Percentiles rank a stretch among this genome's conserved stretches.
Conservation (phyloP, 1,140 invertebrate genomes). For the Dryas iulia region DNA sequence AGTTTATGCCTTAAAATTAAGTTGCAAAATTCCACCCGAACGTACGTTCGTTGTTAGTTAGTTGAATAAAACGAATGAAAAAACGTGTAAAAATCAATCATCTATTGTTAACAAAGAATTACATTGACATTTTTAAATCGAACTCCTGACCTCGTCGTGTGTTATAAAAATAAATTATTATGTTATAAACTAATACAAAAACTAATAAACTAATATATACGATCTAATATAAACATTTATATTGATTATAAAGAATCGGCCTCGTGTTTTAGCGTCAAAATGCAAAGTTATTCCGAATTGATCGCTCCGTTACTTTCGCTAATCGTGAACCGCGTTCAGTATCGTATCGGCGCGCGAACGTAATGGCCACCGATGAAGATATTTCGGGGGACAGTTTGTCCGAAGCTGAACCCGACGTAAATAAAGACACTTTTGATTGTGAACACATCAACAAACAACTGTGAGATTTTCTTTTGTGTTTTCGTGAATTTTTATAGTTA, state of each 20-base stretch:
- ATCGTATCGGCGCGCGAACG: constrained; percentile 31
- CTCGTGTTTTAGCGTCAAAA: not conserved
- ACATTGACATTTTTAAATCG: not conserved
- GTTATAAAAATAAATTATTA: not conserved
- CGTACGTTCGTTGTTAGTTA: too few relatives aligned
- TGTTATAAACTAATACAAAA: not conserved
- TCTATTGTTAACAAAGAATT: not conserved
- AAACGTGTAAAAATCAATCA: not conserved
- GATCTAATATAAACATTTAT: constrained; percentile 1
- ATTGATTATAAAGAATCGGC: not conserved
- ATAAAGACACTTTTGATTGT: not conserved
- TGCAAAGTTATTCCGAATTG: constrained; percentile 27
- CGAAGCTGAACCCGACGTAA: constrained; percentile 1
- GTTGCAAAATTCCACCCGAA: too few relatives aligned
- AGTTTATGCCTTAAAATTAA: too few relatives aligned
- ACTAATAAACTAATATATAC: not conserved
- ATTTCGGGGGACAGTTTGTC: constrained; percentile 34
- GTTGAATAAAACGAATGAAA: too few relatives aligned
- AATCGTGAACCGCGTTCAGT: constrained; percentile 27
- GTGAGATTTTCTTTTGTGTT: constrained; percentile 9
- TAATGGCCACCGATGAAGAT: constrained; percentile 27
- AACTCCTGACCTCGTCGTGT: not conserved
- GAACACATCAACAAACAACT: constrained; percentile 20
- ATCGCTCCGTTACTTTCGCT: constrained; percentile 38
- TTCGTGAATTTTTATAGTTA: constrained; percentile 10